Evolutionary conservation across 1,140 invertebrate genomes (phyloP).

Genomic region (Leptopilina boulardi): DNA sequence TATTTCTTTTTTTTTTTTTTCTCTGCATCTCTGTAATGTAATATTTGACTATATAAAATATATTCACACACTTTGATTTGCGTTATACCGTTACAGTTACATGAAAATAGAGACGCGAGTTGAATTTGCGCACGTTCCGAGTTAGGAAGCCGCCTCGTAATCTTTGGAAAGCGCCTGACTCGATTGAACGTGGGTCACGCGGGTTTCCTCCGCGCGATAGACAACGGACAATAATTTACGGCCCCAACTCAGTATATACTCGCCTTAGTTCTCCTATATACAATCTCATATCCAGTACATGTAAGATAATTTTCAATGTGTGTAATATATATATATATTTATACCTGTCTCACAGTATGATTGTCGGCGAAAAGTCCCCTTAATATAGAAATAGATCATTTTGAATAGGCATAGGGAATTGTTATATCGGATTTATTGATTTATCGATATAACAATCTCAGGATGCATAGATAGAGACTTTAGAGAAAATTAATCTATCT

Average conservation of each 20-base stretch:
- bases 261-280: slow-evolving; percentile 33
- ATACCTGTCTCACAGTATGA: neutral
- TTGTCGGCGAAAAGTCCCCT: neutral
- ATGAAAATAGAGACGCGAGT: slow-evolving; percentile 45
- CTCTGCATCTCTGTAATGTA: neutral
- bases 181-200: slow-evolving; percentile 51
- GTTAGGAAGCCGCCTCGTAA: slow-evolving; percentile 55
- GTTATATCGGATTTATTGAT: neutral
- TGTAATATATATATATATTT: neutral
- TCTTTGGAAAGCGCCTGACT: slow-evolving; percentile 54
- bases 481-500: neutral
- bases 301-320: neutral
- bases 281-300: neutral
- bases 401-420: neutral
- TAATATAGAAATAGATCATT: slow-evolving; percentile 1
- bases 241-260: slow-evolving; percentile 41
- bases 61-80: slow-evolving; percentile 46
- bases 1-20: neutral
- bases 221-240: slow-evolving; percentile 35
- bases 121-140: slow-evolving; percentile 47
- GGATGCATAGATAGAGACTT: neutral
- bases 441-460: neutral
- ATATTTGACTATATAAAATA: neutral
- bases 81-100: slow-evolving; percentile 45
- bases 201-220: slow-evolving; percentile 46